Evolutionary conservation across 2,113 vertebrate genomes (phyloP).

Genomic region (Antechinus flavipes): DNA sequence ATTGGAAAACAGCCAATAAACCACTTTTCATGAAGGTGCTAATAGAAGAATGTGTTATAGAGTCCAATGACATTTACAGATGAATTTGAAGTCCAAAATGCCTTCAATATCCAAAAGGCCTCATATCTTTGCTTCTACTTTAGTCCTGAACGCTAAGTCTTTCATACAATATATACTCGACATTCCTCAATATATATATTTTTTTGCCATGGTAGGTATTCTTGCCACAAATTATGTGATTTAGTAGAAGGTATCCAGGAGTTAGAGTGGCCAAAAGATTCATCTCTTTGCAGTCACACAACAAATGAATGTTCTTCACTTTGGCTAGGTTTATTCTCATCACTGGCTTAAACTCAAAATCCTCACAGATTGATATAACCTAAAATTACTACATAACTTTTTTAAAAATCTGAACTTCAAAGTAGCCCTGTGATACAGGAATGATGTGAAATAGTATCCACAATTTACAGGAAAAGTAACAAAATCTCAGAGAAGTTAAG

Average conservation of each 20-base stretch:
- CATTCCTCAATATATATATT: neutral
- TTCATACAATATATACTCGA: neutral
- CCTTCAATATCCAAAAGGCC: neutral
- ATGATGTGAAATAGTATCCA: neutral
- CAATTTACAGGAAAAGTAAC: neutral
- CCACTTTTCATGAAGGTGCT: slow-evolving; percentile 4
- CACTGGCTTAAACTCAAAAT: neutral
- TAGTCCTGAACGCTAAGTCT: neutral
- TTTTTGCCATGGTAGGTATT: neutral
- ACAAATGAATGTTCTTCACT: neutral
- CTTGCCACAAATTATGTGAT: neutral
- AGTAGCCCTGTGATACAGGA: neutral
- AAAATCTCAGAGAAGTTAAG: neutral
- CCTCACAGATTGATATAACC: neutral
- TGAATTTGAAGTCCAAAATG: neutral
- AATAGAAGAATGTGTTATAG: neutral
- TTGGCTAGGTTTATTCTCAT: neutral
- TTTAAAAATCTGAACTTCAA: neutral
- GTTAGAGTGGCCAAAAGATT: neutral
- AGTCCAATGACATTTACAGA: neutral
- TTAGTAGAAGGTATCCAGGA: neutral
- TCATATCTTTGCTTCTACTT: neutral
- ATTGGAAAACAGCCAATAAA: neutral
- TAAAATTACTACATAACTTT: neutral
- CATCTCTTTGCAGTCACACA: neutral